These are phyloP conservation scores for Platorchestia sp. DNA, from an alignment of 1,140 invertebrate species.

Conservation along the genomic window DNA sequence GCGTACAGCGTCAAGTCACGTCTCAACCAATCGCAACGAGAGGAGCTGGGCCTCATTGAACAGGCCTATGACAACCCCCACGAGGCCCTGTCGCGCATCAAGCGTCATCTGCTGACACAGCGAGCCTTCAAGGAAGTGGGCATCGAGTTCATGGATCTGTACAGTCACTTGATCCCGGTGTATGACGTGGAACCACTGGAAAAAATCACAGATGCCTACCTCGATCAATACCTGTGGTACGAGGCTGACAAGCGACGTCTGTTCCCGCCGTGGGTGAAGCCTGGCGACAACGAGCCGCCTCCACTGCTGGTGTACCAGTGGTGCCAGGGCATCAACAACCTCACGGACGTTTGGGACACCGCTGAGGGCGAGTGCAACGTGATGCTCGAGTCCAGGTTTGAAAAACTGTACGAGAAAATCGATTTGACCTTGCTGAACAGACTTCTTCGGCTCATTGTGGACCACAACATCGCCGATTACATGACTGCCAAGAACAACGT, in stretches of 20 bases:
- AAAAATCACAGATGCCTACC: slow-evolving; percentile 99
- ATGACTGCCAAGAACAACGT: slow-evolving; percentile 99
- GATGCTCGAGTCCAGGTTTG: slow-evolving; percentile 95
- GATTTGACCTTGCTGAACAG: slow-evolving; percentile 98
- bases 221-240: slow-evolving; percentile 99
- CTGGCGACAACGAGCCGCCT: slow-evolving; percentile 97
- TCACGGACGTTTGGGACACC: slow-evolving; percentile 96
- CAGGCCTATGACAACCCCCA: slow-evolving; percentile 99
- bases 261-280: slow-evolving; percentile 99
- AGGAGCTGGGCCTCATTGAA: slow-evolving; percentile 98
- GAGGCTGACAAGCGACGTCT: slow-evolving; percentile 97
- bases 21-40: slow-evolving; percentile 98
- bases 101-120: slow-evolving; percentile 98
- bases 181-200: slow-evolving; percentile 99
- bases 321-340: slow-evolving; percentile 87
- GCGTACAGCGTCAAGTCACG: slow-evolving; percentile 99
- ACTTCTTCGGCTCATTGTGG: slow-evolving; percentile 94
- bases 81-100: slow-evolving; percentile 98
- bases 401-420: slow-evolving; percentile 99
- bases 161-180: slow-evolving; percentile 98
- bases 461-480: slow-evolving; percentile 99
- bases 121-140: slow-evolving; percentile 98
- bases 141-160: slow-evolving; percentile 99
- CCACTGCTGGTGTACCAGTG: slow-evolving; percentile 98
- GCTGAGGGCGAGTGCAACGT: slow-evolving; percentile 98